Conservation (phyloP, 2,797 vertebrate genomes). For the Anguilla pacifica region DNA sequence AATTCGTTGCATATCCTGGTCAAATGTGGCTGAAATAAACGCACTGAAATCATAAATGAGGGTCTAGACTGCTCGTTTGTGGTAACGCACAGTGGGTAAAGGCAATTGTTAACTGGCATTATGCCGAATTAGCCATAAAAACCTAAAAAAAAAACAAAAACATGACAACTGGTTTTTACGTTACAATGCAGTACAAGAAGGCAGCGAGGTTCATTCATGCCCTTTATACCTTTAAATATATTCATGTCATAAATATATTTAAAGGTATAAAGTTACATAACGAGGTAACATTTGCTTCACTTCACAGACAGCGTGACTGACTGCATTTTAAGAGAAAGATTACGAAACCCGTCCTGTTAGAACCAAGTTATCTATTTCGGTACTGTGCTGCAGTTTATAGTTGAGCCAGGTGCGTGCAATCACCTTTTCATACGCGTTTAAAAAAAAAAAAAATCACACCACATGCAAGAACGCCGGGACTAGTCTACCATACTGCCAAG, state of each 20-base stretch:
- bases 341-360: not conserved
- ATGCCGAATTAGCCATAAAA: not conserved
- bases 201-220: not conserved
- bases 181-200: not conserved
- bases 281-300: no score
- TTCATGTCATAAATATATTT: not conserved
- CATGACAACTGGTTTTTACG: no score
- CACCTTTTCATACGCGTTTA: no score
- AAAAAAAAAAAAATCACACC: not conserved
- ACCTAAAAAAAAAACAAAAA: no score
- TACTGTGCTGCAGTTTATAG: no score
- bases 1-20: not conserved
- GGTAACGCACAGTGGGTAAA: not conserved
- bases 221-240: no score
- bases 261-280: not conserved
- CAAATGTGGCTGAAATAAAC: not conserved
- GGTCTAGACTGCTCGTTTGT: not conserved
- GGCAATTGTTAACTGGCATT: not conserved
- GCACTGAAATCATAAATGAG: not conserved
- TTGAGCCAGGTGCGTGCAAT: no score
- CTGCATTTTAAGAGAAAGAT: no score
- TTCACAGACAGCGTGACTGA: no score
- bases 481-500: no score
- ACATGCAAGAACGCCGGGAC: not conserved
- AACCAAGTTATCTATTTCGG: not conserved